These are phyloP conservation scores for Fragum fragum DNA, from an alignment of 2,888 invertebrate species.

Conservation along the genomic window DNA sequence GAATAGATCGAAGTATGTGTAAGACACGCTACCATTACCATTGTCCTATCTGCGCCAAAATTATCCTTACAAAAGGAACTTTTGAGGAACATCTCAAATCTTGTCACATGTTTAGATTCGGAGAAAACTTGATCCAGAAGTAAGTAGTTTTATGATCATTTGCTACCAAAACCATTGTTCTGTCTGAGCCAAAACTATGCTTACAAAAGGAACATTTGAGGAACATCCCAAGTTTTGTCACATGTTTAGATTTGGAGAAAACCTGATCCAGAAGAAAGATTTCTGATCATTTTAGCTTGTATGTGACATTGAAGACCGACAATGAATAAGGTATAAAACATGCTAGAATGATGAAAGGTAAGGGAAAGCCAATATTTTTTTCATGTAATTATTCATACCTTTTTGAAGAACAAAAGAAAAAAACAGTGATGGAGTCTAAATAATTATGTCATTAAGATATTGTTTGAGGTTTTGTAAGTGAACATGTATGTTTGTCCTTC, in stretches of 20 bases:
- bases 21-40: slow-evolving; percentile 71
- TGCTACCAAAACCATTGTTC: slow-evolving; percentile 76
- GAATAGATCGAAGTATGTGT: slow-evolving; percentile 43
- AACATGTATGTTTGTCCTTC: too few relatives aligned
- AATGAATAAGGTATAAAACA: too few relatives aligned
- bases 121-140: slow-evolving; percentile 55
- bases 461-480: too few relatives aligned
- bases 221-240: slow-evolving; percentile 70
- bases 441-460: too few relatives aligned
- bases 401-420: too few relatives aligned
- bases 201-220: slow-evolving; percentile 66
- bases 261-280: slow-evolving; percentile 42
- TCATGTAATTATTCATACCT: too few relatives aligned
- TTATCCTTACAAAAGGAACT: slow-evolving; percentile 63
- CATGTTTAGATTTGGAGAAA: slow-evolving; percentile 66
- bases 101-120: slow-evolving; percentile 68
- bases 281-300: too few relatives aligned
- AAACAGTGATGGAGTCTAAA: too few relatives aligned
- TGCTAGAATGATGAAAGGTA: too few relatives aligned
- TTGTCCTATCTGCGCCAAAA: slow-evolving; percentile 73
- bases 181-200: slow-evolving; percentile 67
- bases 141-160: slow-evolving; percentile 37
- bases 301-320: too few relatives aligned
- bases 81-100: slow-evolving; percentile 70
- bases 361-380: too few relatives aligned